These are phyloP conservation scores for Garra rufa DNA, from an alignment of 2,113 vertebrate species.

Conservation along the genomic window DNA sequence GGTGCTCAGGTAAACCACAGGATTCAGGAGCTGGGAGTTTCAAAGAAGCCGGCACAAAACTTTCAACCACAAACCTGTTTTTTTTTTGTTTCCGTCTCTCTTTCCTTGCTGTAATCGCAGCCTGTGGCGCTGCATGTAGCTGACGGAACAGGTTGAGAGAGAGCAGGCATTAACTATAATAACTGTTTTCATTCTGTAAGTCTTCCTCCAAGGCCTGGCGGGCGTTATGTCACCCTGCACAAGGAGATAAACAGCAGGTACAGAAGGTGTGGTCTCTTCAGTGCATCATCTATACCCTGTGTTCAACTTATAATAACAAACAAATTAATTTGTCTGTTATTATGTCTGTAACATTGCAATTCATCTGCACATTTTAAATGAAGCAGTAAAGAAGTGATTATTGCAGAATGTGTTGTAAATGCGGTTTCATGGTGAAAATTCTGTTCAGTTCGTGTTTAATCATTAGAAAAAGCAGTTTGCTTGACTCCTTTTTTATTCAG, in stretches of 20 bases:
- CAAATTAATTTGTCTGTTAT: neutral
- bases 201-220: constrained; percentile 37
- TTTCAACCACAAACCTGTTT: constrained; percentile 41
- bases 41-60: constrained; percentile 43
- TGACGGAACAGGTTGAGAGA: constrained; percentile 53
- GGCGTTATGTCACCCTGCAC: constrained; percentile 37
- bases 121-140: constrained; percentile 49
- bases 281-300: neutral
- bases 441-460: too few relatives aligned
- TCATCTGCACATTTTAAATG: neutral
- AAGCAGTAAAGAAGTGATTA: too few relatives aligned
- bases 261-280: neutral
- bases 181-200: constrained; percentile 55
- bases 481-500: too few relatives aligned
- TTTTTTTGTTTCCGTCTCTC: constrained; percentile 35
- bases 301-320: neutral
- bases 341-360: neutral
- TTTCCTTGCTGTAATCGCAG: constrained; percentile 54
- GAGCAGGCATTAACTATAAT: constrained; percentile 50
- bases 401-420: neutral
- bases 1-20: constrained; percentile 29
- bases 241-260: constrained; percentile 47
- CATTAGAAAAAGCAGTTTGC: too few relatives aligned
- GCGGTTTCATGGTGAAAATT: neutral
- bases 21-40: constrained; percentile 46